These are phyloP conservation scores for Crotalus horridus DNA, from an alignment of 2,113 vertebrate genomes.

Conservation along the genomic window DNA sequence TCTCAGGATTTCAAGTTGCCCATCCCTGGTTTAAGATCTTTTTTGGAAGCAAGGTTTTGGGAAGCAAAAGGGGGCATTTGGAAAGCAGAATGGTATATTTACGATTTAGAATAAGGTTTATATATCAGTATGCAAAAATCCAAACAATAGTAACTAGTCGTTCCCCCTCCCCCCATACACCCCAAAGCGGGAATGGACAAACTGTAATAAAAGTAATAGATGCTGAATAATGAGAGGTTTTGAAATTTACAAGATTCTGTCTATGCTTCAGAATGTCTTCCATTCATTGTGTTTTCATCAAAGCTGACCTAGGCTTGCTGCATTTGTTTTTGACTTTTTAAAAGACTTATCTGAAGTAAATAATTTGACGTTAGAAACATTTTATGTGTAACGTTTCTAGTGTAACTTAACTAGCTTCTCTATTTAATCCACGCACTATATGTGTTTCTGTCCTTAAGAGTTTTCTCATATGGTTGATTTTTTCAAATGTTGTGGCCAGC, in stretches of 20 bases:
- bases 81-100: neutral
- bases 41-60: neutral
- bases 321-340: conserved; percentile 7
- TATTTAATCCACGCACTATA: neutral
- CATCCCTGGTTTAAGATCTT: neutral
- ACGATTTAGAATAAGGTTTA: neutral
- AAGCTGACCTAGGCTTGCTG: neutral
- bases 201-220: neutral
- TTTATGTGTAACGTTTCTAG: neutral
- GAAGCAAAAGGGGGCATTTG: neutral
- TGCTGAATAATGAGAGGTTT: neutral
- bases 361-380: neutral
- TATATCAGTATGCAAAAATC: neutral
- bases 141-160: neutral
- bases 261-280: neutral
- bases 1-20: neutral
- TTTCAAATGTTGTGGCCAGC: neutral
- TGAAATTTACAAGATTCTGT: neutral
- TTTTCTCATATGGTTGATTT: neutral
- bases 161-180: neutral
- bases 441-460: neutral
- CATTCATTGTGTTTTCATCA: neutral
- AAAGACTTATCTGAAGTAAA: neutral
- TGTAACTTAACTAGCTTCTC: neutral
- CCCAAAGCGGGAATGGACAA: neutral